Evolutionary conservation across 2,888 invertebrate species (phyloP), one percentile per base, ranked within the genome.

Genomic region (Acronicta aceris): DNA sequence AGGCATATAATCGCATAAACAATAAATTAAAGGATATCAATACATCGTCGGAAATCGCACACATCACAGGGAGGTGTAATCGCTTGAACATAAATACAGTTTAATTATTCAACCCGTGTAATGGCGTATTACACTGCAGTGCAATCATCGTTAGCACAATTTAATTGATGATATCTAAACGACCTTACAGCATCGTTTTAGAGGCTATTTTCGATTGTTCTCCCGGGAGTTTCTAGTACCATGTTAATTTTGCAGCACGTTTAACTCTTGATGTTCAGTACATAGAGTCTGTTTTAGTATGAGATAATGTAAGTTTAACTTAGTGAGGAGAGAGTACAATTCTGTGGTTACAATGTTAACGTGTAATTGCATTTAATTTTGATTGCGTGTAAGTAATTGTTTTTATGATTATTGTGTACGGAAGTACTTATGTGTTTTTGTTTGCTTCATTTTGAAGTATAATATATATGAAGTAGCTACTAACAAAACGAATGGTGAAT

Each of bases 91-190:
- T 73, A 69, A 76, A 76, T 59, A 63, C 59, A 57, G 47, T 55
- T 65, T 73, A 76, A 69, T 76, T 76, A 69, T 74, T 63, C 60
- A 69, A 54, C 58, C 56, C 48, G 36, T 76, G 47, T 65, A 72
- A 72, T 68, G 30, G 57, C 65, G 49, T 67, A 64, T 71, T 58
- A 72, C 48, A 43, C 46, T 76, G 69, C 60, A 62, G 55, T 65
- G 63, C 71, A 77, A 76, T 75, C 66, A 73, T 75, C 70, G 66
- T 70, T 70, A 77, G 58, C 58, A 65, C 53, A 51, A 21, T 67
- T 77, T 60, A 67, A 70, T 70, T 77, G 62, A 60, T 60, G 52
- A 56, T 51, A 52, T 58, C 16, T 15, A 55, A 54, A 66, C 57
- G 33, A 62, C 51, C 56, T 52, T 74, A 74, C 50, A 40, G 10